Evolutionary conservation across 2,888 invertebrate species (phyloP), one percentile per base, ranked within the genome.

Genomic region (Parnassius apollo): DNA sequence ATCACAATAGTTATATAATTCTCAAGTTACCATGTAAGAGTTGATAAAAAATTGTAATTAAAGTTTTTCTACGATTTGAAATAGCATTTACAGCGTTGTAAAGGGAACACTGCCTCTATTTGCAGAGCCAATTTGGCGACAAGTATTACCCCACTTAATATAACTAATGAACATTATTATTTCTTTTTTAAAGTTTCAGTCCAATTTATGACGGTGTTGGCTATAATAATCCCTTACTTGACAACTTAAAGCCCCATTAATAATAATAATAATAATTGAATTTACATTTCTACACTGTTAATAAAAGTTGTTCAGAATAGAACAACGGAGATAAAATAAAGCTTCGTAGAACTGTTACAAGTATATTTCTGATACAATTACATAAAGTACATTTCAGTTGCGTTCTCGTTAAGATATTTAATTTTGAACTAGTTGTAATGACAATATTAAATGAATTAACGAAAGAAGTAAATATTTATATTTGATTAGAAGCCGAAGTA

Each of bases 121-220:
- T 13, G 48, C 9, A 12, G 55, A 63, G 63, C 63, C 63, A 63
- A 63, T 42, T 63, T 55, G n/a, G 50, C 56, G 63, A 59, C 63
- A 63, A 63, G 46, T 59, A 63, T 63, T 59, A 59, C 57, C 50
- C 59, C 51, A 63, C 63, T 63, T 63, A 46, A 54, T 59, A 51
- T 59, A 63, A 63, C 56, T 63, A 63, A 63, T 63, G 59, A 63
- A 56, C 63, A 42, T 63, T 63, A 63, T 63, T 51, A 22, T 59
- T 59, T 56, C 54, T 59, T 63, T 63, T 63, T 63, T 56, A 59
- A 51, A 9, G 18, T 53, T n/a, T 18, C 42, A 9, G 7, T 50
- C 35, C 56, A 59, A 63, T 55, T 63, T 51, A 63, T 49, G 42
- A 8, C 57, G 7, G 35, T 46, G 25, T 11, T 25, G 52, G 62